Conservation (phyloP, 1,140 invertebrate species). For the Bombus terrestris region DNA sequence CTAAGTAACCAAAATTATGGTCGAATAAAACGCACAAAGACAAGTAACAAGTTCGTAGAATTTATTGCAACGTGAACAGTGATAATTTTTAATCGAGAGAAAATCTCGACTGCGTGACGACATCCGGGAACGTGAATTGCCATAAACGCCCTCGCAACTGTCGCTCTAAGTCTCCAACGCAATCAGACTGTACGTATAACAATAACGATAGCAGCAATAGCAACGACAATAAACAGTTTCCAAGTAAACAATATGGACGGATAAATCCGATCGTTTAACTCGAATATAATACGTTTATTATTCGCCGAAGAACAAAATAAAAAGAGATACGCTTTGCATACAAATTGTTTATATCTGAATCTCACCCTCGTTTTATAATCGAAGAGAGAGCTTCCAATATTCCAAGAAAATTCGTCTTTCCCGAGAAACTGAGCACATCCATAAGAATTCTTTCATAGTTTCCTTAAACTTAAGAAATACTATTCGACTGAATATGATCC, state of each 20-base stretch:
- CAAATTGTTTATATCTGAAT: no score
- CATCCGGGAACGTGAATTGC: slow-evolving; percentile 1
- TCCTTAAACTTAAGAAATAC: no score
- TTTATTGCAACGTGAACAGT: background rate
- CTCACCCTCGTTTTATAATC: no score
- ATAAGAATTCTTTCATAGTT: no score
- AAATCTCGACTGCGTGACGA: slow-evolving; percentile 12
- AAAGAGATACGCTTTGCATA: no score
- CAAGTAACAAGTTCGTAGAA: background rate
- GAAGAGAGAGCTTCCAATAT: no score
- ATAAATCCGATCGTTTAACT: background rate
- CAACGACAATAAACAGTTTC: slow-evolving; percentile 4
- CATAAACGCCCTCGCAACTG: slow-evolving; percentile 43
- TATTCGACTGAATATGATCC: no score
- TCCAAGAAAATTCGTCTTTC: no score
- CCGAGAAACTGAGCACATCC: no score
- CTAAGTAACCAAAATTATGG: background rate
- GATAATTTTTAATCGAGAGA: slow-evolving; percentile 40
- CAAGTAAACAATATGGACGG: background rate
- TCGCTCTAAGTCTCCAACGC: background rate
- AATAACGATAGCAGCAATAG: background rate
- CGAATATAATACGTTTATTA: background rate
- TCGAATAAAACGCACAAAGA: background rate
- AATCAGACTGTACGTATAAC: slow-evolving; percentile 1
- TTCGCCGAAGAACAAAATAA: no score